These are phyloP conservation scores for Capitulum mitella DNA, from an alignment of 2,888 invertebrate species.

Conservation along the genomic window DNA sequence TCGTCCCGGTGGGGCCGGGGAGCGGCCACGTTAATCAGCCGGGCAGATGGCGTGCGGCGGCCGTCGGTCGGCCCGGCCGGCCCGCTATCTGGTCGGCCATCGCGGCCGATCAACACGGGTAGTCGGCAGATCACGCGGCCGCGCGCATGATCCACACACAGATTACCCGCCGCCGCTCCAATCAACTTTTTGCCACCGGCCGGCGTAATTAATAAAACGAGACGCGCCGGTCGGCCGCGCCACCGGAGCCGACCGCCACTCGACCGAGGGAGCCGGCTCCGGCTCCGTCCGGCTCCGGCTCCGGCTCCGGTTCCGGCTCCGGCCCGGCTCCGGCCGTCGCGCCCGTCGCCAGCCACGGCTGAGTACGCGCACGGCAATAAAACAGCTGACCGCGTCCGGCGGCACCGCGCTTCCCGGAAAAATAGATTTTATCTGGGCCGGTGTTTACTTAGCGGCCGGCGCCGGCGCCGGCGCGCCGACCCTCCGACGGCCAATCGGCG, in stretches of 20 bases:
- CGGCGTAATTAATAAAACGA: slow-evolving; percentile 19
- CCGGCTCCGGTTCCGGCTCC: background rate
- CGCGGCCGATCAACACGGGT: slow-evolving; percentile 16
- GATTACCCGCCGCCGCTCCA: slow-evolving; percentile 18
- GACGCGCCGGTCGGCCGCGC: background rate
- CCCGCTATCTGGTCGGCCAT: background rate
- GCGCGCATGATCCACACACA: background rate
- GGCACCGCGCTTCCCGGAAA: slow-evolving; percentile 4
- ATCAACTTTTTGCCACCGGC: slow-evolving; percentile 14
- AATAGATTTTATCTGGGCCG: slow-evolving; percentile 6
- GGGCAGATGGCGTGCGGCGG: background rate
- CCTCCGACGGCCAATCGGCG: background rate
- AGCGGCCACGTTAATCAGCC: background rate
- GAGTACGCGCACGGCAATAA: background rate
- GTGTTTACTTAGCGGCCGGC: slow-evolving; percentile 18
- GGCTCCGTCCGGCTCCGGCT: background rate
- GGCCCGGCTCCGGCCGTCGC: background rate
- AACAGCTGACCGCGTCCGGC: slow-evolving; percentile 4
- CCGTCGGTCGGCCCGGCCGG: background rate
- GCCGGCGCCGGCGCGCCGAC: background rate
- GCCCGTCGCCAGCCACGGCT: background rate
- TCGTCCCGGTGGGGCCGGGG: background rate
- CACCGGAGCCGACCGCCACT: background rate
- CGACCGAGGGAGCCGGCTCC: background rate
- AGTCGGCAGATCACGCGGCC: background rate